phyloP scores from a whole-genome alignment of 2,113 vertebrate genomes.

The Phrynosoma platyrhinos region DNA sequence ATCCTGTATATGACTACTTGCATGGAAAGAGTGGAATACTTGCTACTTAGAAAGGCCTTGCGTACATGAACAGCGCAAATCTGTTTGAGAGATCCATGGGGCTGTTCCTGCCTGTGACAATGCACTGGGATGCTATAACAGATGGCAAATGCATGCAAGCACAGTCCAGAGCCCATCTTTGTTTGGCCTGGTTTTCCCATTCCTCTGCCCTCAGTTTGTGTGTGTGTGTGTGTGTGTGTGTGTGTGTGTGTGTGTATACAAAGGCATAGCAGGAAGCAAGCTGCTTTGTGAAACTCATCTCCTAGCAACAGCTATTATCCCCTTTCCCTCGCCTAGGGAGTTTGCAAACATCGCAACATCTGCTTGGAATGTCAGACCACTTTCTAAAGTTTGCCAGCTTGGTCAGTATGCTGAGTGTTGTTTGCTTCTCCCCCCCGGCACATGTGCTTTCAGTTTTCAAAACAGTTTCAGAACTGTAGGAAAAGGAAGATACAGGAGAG shows the following conservation, averaged over 20 bases:
- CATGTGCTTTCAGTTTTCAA: background rate
- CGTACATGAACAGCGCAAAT: slow-evolving; percentile 14
- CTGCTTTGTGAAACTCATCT: slow-evolving; percentile 67
- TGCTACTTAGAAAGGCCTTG: slow-evolving; percentile 21
- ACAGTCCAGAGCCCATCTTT: slow-evolving; percentile 73
- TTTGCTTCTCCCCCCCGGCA: background rate
- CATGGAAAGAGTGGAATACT: background rate
- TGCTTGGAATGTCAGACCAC: slow-evolving; percentile 6
- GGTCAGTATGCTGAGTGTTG: fast-evolving
- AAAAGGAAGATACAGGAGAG: background rate
- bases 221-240: no score
- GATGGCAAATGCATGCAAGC: background rate
- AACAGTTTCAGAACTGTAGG: background rate
- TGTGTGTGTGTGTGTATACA: background rate
- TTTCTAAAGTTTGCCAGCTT: background rate
- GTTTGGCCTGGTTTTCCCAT: slow-evolving; percentile 50
- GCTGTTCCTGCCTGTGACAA: background rate
- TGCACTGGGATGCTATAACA: slow-evolving; percentile 48
- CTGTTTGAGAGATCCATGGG: slow-evolving; percentile 21
- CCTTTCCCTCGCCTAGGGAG: slow-evolving; percentile 53
- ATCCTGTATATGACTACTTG: background rate
- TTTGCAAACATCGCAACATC: slow-evolving; percentile 56
- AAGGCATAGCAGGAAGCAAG: slow-evolving; percentile 71
- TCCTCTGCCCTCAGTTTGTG: background rate
- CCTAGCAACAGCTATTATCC: slow-evolving; percentile 81